A percentile compares a stretch with the other conserved stretches of the same genome.
These are phyloP conservation scores for Seriola dumerili DNA, from an alignment of 2,113 vertebrate genomes.

Conservation along the genomic window DNA sequence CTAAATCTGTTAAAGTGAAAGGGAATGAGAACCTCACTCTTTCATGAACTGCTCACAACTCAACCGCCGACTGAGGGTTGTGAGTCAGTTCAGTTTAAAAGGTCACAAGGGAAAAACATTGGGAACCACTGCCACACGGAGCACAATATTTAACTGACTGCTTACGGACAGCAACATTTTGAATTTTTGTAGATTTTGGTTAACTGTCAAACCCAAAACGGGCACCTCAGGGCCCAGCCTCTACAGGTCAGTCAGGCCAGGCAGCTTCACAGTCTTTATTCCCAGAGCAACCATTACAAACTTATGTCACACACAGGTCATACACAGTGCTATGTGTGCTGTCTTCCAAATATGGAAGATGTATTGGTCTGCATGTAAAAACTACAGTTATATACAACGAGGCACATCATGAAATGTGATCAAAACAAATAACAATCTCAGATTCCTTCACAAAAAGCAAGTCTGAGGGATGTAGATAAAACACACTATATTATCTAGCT, in stretches of 20 bases:
- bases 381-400: neutral
- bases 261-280: slow-evolving; percentile 12
- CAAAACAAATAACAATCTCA: neutral
- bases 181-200: neutral
- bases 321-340: neutral
- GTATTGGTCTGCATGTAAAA: neutral
- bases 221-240: neutral
- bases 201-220: neutral
- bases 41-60: neutral
- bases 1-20: neutral
- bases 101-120: no score
- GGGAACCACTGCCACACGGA: neutral
- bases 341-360: neutral
- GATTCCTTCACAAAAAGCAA: neutral
- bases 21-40: neutral
- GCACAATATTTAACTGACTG: neutral
- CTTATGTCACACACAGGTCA: slow-evolving; percentile 29
- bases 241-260: neutral
- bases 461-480: neutral
- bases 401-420: neutral
- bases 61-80: no score
- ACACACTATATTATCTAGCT: neutral
- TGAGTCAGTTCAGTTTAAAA: neutral
- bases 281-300: slow-evolving; percentile 19
- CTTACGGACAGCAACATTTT: neutral